phyloP scores from a whole-genome alignment of 2,888 invertebrate species.

The Andrena bicolor region DNA sequence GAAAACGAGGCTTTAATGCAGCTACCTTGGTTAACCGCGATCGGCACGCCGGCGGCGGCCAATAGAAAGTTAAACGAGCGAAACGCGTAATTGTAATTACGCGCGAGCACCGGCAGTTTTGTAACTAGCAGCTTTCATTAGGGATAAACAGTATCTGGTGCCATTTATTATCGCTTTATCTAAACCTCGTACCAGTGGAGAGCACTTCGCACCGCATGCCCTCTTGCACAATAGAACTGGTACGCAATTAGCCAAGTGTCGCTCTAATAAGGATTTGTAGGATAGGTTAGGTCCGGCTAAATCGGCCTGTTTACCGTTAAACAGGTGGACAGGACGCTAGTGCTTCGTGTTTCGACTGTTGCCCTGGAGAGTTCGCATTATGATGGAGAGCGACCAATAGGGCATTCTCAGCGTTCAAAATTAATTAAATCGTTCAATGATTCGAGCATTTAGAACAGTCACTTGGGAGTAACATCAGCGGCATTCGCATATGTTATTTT shows the following conservation, averaged over 20 bases:
- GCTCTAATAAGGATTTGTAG: constrained; percentile 69
- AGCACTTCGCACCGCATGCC: constrained; percentile 36
- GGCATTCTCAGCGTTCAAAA: constrained; percentile 6
- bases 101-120: constrained; percentile 13
- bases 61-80: constrained; percentile 5
- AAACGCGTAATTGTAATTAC: constrained; percentile 6
- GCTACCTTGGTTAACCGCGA: background rate
- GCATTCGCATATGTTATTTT: background rate
- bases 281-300: constrained; percentile 50
- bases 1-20: constrained; percentile 9
- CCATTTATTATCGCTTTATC: constrained; percentile 61
- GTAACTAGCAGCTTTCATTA: constrained; percentile 44
- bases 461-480: background rate
- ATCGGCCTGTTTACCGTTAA: constrained; percentile 58
- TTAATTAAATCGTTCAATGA: constrained; percentile 22
- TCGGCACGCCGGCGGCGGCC: background rate
- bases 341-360: constrained; percentile 37
- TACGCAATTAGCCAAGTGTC: constrained; percentile 68
- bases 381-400: constrained; percentile 27
- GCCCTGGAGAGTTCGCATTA: constrained; percentile 4
- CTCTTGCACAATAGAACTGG: constrained; percentile 39
- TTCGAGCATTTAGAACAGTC: background rate
- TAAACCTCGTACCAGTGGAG: constrained; percentile 49
- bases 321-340: constrained; percentile 40
- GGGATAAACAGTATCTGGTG: constrained; percentile 35